These are phyloP conservation scores for Oligia fasciuncula DNA, from an alignment of 2,888 invertebrate species.

Conservation along the genomic window DNA sequence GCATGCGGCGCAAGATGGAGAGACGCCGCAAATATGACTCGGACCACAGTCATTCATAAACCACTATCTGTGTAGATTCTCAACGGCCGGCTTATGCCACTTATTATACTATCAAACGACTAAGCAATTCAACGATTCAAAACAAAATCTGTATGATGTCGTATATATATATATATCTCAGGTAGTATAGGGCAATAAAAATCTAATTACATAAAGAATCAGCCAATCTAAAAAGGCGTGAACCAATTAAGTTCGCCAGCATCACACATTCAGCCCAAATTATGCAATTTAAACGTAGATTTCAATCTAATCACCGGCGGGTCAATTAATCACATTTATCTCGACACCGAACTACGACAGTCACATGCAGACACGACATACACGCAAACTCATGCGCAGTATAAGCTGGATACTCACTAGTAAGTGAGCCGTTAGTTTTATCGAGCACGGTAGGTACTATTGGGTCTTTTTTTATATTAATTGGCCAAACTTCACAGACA, in stretches of 20 bases:
- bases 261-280: conserved; percentile 20
- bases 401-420: conserved; percentile 6
- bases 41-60: no score
- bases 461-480: background rate
- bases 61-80: background rate
- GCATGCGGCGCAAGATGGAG: background rate
- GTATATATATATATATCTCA: background rate
- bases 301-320: conserved; percentile 31
- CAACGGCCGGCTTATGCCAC: background rate
- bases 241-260: conserved; percentile 24
- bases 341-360: conserved; percentile 30
- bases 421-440: no score
- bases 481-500: background rate
- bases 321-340: conserved; percentile 56
- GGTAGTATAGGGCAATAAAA: background rate
- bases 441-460: background rate
- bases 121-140: background rate
- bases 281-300: conserved; percentile 41
- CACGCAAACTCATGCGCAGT: background rate
- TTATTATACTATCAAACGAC: background rate
- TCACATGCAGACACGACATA: conserved; percentile 17
- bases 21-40: background rate
- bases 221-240: background rate
- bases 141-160: no score
- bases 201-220: conserved; percentile 2